Percentiles rank a stretch among this genome's conserved stretches.
Evolutionary conservation across 2,797 vertebrate species (phyloP).

Genomic region (Cygnus olor): DNA sequence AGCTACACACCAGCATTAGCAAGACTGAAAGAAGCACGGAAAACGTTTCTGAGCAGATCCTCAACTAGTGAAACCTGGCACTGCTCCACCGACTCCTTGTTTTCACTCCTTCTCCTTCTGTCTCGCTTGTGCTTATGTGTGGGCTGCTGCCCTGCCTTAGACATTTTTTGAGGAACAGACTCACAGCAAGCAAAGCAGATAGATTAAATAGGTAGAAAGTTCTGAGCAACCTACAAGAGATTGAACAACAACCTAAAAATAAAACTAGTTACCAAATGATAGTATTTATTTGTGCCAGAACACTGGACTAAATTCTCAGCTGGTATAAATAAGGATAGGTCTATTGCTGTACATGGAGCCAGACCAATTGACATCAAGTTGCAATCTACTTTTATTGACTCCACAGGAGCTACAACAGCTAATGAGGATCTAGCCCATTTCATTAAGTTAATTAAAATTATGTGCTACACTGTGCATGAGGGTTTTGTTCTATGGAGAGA

Average conservation of each 20-base stretch:
- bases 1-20: constrained; percentile 40
- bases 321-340: background rate
- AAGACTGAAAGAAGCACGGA: constrained; percentile 62
- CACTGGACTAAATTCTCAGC: background rate
- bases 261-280: constrained; percentile 43
- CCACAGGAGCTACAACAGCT: background rate
- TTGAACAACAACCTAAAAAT: constrained; percentile 52
- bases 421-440: background rate
- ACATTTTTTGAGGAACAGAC: constrained; percentile 62
- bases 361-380: background rate
- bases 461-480: background rate
- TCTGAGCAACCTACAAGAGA: constrained; percentile 33
- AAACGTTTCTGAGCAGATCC: constrained; percentile 66
- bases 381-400: background rate
- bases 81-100: constrained; percentile 65
- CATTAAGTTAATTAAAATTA: constrained; percentile 5
- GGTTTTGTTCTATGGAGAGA: background rate
- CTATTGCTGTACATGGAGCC: background rate
- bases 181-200: constrained; percentile 55
- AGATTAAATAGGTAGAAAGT: constrained; percentile 67
- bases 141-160: constrained; percentile 68
- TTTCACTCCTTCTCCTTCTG: constrained; percentile 70
- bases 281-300: constrained; percentile 23
- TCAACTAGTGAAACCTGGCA: constrained; percentile 65
- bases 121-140: constrained; percentile 68